These are phyloP conservation scores for Molanna angustata DNA, from an alignment of 2,888 invertebrate species.

Conservation along the genomic window DNA sequence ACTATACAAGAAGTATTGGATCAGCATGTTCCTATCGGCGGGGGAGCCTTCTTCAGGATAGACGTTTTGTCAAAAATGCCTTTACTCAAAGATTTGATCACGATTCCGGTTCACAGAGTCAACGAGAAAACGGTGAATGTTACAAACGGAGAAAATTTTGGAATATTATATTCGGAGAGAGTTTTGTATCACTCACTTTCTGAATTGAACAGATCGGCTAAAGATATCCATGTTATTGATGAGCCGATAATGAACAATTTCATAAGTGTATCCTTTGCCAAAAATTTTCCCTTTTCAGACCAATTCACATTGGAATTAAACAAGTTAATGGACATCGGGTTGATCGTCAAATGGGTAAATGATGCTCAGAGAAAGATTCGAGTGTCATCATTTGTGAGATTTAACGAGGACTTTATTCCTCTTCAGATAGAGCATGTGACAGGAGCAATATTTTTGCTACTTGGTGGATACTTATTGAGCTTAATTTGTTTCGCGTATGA, in stretches of 20 bases:
- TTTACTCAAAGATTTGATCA: not conserved
- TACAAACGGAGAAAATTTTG: constrained; percentile 2
- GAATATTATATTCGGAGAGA: not conserved
- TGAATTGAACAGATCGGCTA: not conserved
- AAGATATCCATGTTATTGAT: not conserved
- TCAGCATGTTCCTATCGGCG: constrained; percentile 5
- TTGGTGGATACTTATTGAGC: constrained; percentile 1
- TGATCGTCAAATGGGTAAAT: constrained; percentile 1
- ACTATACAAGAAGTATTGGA: constrained; percentile 1
- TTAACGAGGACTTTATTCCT: not conserved
- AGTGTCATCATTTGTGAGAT: not conserved
- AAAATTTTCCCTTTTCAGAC: constrained; percentile 8
- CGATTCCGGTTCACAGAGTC: not conserved
- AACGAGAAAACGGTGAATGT: constrained; percentile 2
- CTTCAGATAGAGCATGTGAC: constrained; percentile 7
- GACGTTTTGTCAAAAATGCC: not conserved
- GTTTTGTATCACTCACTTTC: not conserved
- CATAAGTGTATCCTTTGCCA: not conserved
- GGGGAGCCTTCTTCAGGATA: not conserved
- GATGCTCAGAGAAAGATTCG: not conserved
- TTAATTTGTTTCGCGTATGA: not conserved
- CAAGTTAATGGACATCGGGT: constrained; percentile 2
- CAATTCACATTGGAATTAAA: not conserved
- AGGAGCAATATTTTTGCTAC: constrained; percentile 4
- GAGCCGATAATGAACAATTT: not conserved